Percentiles rank a stretch among this genome's conserved stretches.
Conservation (phyloP, 2,797 vertebrate genomes). For the Centroberyx gerrardi region DNA sequence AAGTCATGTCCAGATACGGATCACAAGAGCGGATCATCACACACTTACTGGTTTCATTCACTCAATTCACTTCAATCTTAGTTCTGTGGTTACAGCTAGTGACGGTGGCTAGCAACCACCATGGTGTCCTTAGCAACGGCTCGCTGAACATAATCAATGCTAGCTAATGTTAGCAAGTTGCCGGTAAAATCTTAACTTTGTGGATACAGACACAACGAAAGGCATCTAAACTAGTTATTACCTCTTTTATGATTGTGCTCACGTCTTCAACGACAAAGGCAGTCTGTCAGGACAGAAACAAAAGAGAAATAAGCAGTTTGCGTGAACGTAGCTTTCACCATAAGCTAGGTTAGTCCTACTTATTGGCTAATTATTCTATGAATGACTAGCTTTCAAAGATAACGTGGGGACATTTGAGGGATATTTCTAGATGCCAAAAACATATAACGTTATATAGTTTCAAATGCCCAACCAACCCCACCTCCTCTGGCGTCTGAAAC, state of each 20-base stretch:
- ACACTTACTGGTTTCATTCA: not conserved
- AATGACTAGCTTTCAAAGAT: not conserved
- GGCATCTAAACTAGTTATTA: constrained; percentile 60
- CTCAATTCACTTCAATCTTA: too few relatives aligned
- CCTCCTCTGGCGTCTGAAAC: constrained; percentile 78
- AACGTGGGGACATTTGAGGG: fast-evolving
- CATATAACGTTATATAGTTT: not conserved
- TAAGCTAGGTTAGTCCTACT: not conserved
- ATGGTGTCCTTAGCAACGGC: constrained; percentile 69
- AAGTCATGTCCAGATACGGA: too few relatives aligned
- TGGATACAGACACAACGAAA: not conserved
- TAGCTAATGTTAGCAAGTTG: not conserved
- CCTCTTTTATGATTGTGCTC: constrained; percentile 94
- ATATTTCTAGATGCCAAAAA: not conserved
- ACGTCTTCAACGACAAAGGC: constrained; percentile 94
- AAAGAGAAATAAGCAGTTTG: not conserved
- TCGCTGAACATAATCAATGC: not conserved
- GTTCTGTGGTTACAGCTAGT: not conserved
- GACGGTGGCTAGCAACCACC: constrained; percentile 53
- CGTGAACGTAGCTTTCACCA: not conserved
- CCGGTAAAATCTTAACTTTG: not conserved
- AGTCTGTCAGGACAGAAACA: constrained; percentile 80
- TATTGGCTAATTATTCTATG: not conserved
- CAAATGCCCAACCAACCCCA: constrained; percentile 59
- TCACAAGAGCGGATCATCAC: not conserved